Evolutionary conservation across 2,113 vertebrate species (phyloP).

Genomic region (Chunga burmeisteri): DNA sequence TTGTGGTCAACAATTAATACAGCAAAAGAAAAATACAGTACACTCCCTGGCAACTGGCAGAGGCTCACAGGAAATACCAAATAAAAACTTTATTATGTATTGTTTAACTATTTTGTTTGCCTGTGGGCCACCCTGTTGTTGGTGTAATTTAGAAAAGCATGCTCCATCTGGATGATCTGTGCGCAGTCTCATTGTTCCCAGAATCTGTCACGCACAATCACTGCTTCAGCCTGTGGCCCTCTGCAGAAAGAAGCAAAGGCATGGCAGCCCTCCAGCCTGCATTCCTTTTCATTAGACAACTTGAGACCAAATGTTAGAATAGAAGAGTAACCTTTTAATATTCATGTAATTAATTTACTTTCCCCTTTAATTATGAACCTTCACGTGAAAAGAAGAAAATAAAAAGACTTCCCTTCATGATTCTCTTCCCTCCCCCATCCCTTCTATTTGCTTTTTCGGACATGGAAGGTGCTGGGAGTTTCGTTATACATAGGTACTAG

Average conservation of each 20-base stretch:
- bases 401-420: slow-evolving; percentile 46
- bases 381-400: slow-evolving; percentile 39
- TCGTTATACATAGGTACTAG: not conserved
- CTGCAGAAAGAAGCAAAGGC: slow-evolving; percentile 74
- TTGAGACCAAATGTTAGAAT: slow-evolving; percentile 82
- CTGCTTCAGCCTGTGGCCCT: slow-evolving; percentile 74
- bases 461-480: slow-evolving; percentile 13
- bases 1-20: slow-evolving; percentile 84
- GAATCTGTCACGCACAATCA: slow-evolving; percentile 79
- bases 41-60: slow-evolving; percentile 82
- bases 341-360: slow-evolving; percentile 83
- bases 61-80: slow-evolving; percentile 86
- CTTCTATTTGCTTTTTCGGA: slow-evolving; percentile 47
- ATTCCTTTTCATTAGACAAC: slow-evolving; percentile 82
- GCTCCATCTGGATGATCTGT: slow-evolving; percentile 78
- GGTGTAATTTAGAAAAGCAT: slow-evolving; percentile 76
- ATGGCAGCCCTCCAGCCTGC: slow-evolving; percentile 77
- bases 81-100: slow-evolving; percentile 84
- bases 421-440: slow-evolving; percentile 26
- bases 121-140: slow-evolving; percentile 77
- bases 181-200: slow-evolving; percentile 71
- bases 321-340: slow-evolving; percentile 84
- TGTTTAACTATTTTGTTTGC: slow-evolving; percentile 82
- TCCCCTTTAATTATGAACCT: slow-evolving; percentile 73
- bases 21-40: slow-evolving; percentile 77